Conservation (phyloP, 2,797 vertebrate genomes). For the Gymnocypris eckloni region DNA sequence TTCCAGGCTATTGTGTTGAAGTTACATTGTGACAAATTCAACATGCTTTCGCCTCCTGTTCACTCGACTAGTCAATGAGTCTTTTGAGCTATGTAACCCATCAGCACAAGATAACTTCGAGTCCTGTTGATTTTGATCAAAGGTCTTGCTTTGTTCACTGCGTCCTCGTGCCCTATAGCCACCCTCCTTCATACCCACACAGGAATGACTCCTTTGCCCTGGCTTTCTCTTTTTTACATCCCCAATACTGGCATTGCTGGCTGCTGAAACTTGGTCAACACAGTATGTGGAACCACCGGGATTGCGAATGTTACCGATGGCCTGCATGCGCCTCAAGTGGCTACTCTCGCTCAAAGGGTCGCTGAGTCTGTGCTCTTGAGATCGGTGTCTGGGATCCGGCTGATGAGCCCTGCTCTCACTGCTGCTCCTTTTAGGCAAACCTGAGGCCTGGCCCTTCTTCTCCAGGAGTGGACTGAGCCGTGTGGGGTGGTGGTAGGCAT, state of each 20-base stretch:
- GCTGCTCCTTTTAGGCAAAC: conserved; percentile 59
- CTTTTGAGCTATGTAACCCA: conserved; percentile 62
- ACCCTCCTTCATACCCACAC: conserved; percentile 53
- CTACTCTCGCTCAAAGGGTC: conserved; percentile 61
- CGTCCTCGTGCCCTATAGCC: conserved; percentile 53
- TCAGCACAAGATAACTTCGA: conserved; percentile 67
- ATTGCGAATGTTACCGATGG: conserved; percentile 78
- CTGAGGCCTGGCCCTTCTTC: not conserved
- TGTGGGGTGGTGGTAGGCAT: conserved; percentile 60
- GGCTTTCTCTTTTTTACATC: conserved; percentile 63
- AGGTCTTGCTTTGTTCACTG: conserved; percentile 55
- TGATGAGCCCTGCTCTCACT: conserved; percentile 74
- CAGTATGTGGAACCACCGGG: conserved; percentile 58
- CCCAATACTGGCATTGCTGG: conserved; percentile 30
- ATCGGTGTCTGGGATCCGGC: conserved; percentile 30
- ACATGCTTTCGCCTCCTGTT: conserved; percentile 70
- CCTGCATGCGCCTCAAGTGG: conserved; percentile 79
- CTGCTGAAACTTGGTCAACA: conserved; percentile 47
- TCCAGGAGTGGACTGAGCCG: conserved; percentile 64
- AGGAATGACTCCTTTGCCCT: conserved; percentile 60
- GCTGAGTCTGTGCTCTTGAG: conserved; percentile 50
- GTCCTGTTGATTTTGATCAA: conserved; percentile 48
- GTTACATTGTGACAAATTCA: conserved; percentile 71
- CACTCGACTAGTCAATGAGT: conserved; percentile 29
- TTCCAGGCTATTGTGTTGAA: conserved; percentile 47